phyloP scores from a whole-genome alignment of 2,797 vertebrate genomes.

The Semaprochilodus insignis region DNA sequence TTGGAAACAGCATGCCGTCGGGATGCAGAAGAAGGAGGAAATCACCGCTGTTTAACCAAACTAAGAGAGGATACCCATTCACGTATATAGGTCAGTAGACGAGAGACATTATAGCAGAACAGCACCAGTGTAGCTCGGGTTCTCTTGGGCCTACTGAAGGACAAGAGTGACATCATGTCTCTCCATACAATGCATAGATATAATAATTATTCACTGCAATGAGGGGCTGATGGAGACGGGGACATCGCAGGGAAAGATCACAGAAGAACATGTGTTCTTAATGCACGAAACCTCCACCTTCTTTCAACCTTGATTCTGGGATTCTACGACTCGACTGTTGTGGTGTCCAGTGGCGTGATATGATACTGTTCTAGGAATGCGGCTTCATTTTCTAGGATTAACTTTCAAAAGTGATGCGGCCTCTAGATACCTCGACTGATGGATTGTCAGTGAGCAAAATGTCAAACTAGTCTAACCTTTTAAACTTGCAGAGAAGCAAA shows the following conservation, averaged over 20 bases:
- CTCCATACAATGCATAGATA: constrained; percentile 28
- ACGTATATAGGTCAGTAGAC: constrained; percentile 36
- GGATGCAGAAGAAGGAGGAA: constrained; percentile 52
- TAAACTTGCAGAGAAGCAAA: not conserved
- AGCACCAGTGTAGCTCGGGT: constrained; percentile 12
- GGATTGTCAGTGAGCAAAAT: not conserved
- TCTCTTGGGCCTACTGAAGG: constrained; percentile 11
- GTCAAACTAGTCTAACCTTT: not conserved
- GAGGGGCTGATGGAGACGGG: not conserved
- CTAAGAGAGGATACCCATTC: constrained; percentile 40
- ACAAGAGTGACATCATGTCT: constrained; percentile 33
- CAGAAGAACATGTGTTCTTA: constrained; percentile 39
- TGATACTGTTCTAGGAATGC: constrained; percentile 4
- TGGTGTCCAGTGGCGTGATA: not conserved
- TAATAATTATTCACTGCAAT: constrained; percentile 37
- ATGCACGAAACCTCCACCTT: constrained; percentile 21
- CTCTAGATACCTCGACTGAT: not conserved
- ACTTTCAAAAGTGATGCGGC: not conserved
- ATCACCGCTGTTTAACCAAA: constrained; percentile 54
- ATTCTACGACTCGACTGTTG: not conserved
- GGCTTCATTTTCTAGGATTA: constrained; percentile 14
- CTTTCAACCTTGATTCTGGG: not conserved
- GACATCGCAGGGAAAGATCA: constrained; percentile 30
- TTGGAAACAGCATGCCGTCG: constrained; percentile 61
- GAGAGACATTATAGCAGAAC: constrained; percentile 23